A percentile compares a stretch with the other conserved stretches of the same genome.
These are phyloP conservation scores for Thunnus maccoyii DNA, from an alignment of 2,113 vertebrate genomes.

Conservation along the genomic window DNA sequence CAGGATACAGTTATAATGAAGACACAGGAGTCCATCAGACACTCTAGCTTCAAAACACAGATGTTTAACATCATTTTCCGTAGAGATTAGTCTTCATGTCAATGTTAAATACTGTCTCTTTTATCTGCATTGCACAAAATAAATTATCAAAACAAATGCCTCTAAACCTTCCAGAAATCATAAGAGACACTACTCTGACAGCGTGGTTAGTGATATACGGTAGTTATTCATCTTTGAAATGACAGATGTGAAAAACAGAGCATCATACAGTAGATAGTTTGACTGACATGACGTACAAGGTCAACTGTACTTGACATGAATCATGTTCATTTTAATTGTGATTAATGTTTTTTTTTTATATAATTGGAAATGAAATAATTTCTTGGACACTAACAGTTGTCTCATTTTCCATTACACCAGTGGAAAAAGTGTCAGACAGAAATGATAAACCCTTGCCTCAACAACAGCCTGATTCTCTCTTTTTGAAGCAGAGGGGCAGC, in stretches of 20 bases:
- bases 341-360: slow-evolving; percentile 25
- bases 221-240: slow-evolving; percentile 18
- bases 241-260: slow-evolving; percentile 31
- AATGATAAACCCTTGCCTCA: slow-evolving; percentile 67
- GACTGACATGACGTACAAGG: background rate
- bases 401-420: slow-evolving; percentile 66
- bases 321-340: background rate
- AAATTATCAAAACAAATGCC: background rate
- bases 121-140: slow-evolving; percentile 17
- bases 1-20: slow-evolving; percentile 53
- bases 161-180: background rate
- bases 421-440: slow-evolving; percentile 68
- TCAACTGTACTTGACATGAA: background rate
- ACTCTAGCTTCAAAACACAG: slow-evolving; percentile 27
- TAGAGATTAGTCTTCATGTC: slow-evolving; percentile 8
- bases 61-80: slow-evolving; percentile 45
- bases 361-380: slow-evolving; percentile 39
- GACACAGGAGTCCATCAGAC: slow-evolving; percentile 50
- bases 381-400: slow-evolving; percentile 51
- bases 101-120: slow-evolving; percentile 2
- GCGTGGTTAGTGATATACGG: slow-evolving; percentile 8
- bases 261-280: background rate
- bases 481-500: slow-evolving; percentile 81
- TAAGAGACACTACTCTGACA: background rate
- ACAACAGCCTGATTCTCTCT: slow-evolving; percentile 76